A percentile compares a stretch with the other conserved stretches of the same genome.
These are phyloP conservation scores for Drosophila seguyi DNA, from an alignment of 1,140 invertebrate species.

Conservation along the genomic window DNA sequence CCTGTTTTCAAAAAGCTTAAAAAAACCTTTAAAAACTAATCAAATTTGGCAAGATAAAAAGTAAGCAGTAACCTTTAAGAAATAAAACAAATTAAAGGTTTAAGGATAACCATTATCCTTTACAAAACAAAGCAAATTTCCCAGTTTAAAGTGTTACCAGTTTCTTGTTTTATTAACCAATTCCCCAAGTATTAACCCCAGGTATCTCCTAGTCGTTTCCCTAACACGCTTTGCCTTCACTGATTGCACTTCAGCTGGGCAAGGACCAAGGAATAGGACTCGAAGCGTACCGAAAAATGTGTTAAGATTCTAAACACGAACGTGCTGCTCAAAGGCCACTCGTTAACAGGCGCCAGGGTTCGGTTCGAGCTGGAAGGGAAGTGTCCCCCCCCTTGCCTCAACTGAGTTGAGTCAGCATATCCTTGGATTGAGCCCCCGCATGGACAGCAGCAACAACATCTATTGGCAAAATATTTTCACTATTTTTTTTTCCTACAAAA, in stretches of 20 bases:
- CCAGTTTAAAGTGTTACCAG: no score
- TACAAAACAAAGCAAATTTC: no score
- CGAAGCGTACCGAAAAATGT: conserved; percentile 68
- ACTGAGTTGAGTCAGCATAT: conserved; percentile 44
- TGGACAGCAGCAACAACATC: conserved; percentile 23
- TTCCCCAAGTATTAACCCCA: rapidly evolving
- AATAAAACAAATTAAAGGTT: no score
- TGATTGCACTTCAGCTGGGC: conserved; percentile 69
- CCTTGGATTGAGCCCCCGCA: neutral
- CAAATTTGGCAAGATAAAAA: no score
- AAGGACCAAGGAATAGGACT: conserved; percentile 32
- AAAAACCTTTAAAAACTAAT: no score
- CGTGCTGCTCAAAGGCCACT: conserved; percentile 80
- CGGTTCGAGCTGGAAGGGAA: neutral
- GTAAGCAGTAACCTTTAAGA: no score
- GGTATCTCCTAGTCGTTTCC: neutral
- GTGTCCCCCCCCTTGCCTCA: neutral
- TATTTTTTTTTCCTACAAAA: conserved; percentile 67
- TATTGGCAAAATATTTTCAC: conserved; percentile 80
- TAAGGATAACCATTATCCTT: no score
- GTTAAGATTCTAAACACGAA: conserved; percentile 82
- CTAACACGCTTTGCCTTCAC: conserved; percentile 1
- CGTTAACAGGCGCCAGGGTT: conserved; percentile 57
- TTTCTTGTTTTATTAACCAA: no score
- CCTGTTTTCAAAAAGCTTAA: no score